Conservation (phyloP, 2,113 vertebrate species). For the Gallinago media region DNA sequence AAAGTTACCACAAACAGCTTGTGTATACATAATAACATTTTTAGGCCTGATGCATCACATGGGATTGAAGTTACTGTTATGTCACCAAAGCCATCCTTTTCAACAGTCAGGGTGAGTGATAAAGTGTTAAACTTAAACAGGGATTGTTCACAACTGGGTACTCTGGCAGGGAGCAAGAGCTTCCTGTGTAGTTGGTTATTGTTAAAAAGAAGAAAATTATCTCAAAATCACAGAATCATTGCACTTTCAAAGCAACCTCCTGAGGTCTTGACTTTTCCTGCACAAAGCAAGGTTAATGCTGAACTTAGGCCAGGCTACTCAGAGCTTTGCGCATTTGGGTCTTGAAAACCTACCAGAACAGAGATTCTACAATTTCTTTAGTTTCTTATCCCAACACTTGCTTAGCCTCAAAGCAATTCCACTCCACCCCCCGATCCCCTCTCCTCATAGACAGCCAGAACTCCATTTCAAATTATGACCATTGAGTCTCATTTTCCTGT, state of each 20-base stretch:
- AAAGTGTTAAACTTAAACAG: neutral
- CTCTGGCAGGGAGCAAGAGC: neutral
- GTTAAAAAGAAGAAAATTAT: neutral
- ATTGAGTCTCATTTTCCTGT: neutral
- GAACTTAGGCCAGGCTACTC: neutral
- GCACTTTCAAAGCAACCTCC: neutral
- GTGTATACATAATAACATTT: neutral
- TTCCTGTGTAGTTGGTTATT: neutral
- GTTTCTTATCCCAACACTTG: neutral
- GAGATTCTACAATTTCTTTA: neutral
- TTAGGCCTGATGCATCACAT: neutral
- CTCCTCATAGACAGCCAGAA: neutral
- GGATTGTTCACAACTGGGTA: neutral
- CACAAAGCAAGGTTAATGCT: neutral
- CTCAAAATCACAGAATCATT: neutral
- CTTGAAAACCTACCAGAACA: neutral
- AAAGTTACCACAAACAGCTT: neutral
- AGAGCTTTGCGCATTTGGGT: neutral
- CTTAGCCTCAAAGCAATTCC: neutral
- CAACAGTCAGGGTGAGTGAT: neutral
- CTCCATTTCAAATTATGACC: neutral
- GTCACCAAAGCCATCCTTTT: neutral
- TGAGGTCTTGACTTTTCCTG: neutral
- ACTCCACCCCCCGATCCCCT: rapidly evolving
- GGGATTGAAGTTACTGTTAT: neutral